Base-by-base conservation (phyloP, 2,888 invertebrate genomes). In the Amphipoea lucens region DNA sequence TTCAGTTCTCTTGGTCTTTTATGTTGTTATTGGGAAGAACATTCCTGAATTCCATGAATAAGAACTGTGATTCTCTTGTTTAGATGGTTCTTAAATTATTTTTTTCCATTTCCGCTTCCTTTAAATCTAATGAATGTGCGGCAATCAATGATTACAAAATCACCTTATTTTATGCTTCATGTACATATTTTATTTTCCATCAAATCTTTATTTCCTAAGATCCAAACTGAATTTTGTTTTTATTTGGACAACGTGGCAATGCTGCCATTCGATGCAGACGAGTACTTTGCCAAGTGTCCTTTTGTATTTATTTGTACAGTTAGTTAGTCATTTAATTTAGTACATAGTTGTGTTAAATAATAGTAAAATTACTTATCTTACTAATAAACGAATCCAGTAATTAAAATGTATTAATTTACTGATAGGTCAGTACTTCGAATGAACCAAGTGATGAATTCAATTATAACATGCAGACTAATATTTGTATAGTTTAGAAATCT, bases 1-100 rank as follows among this genome's bases (percentile, higher is more conserved):
- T 80, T 78, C 67, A 81, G 62, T 82, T 68, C 78, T 70, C 40
- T 68, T 68, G 29, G 51, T 54, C 2, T 62, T 82, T 70, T 84
- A 74, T 84, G 54, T 40, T 65, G 67, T 77, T 66, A 65, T 78
- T 65, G 45, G 68, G 66, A 48, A 14, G 67, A 60, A 65, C 1
- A 29, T 60, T 67, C 68, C 40, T 29, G 66, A 40, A 74, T 81
- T 74, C 68, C 36, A 45, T 45, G 36, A 42, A 36, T 14, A 57
- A 1, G 20, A 23, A 51, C 40, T 62, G 51, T 73, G 42, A 65
- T 70, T 73, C 9, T 60, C 6, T 1, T 12, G 17, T 48, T 57
- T 23, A 14, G 4, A 51, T 29, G 4, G 29, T 20, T 70, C 20
- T 23, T 17, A 36, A 9, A 45, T 42, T 2, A 40, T 17, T 72